Evolutionary conservation across 2,888 invertebrate genomes (phyloP), one percentile per base, ranked within the genome.

Genomic region (Coleophora flavipennella): DNA sequence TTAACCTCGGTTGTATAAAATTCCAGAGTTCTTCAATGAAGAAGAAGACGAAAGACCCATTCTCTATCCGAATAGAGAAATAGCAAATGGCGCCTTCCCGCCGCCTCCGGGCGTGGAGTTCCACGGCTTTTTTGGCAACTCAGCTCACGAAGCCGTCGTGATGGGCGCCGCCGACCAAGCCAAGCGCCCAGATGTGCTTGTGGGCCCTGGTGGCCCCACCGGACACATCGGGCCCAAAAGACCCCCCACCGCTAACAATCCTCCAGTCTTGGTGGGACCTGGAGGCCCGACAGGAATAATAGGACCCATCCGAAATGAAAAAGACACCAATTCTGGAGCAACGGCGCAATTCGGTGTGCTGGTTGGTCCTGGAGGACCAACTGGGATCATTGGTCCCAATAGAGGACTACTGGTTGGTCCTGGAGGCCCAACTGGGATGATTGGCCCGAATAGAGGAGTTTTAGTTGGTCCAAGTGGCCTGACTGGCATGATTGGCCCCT

Each of bases 391-490:
- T 40, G 55, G 64, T 32, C 51, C 59, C 14, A 36, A 46, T 32
- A 45, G 46, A 44, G 8, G 44, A 38, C 0, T 47, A 51, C 37
- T 36, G 48, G 20, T 20, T 20, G 36, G 8, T 46, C 40, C 6
- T 39, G 36, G 14, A 39, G 38, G 10, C 45, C 36, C 20, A 40
- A 38, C 14, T 20, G 40, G 29, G 34, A 20, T 34, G 25, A 13
- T 31, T 34, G 44, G 41, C 13, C 31, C 28, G 13, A 51, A 50
- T 29, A 42, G 52, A 13, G 54, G 53, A 8, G 45, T 81, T 31
- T 55, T 81, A 10, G 71, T 73, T 1, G 79, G 81, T 9, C 84
- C 83, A 1, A 74, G 71, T 1, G 87, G 87, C n/a, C 85, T 87
- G 1, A 83, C 83, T 1, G 84, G 84, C 31, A 59, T 74, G 13